Evolutionary conservation across 30 jellyfish, hydroid and myxozoan genomes (phyloP), one percentile per base, ranked within the genome.

Genomic region (Chrysaora quinquecirrha): DNA sequence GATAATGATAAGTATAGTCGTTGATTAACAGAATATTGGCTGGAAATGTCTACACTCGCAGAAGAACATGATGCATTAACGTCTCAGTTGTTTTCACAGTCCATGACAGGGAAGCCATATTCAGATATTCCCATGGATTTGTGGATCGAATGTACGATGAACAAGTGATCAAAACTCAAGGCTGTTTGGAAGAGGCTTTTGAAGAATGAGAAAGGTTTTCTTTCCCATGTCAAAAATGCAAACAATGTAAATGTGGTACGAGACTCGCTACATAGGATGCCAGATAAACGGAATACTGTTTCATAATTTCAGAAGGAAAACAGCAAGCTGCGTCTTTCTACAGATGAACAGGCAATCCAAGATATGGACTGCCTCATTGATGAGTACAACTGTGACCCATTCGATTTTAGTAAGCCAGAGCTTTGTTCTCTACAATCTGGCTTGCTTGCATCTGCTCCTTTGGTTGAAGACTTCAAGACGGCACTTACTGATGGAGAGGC

Each of bases 91-190:
- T 70, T 70, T 70, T 75, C 82, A 9, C 65, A 70, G 82, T 70
- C 82, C 24, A 70, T 70, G 65, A 70, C 82, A 32, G 82, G 82
- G 24, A 70, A 70, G 82, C 82, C 82, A 29, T 70, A 70, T 32
- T 31, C 82, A 6, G 75, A 22, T 32, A 3, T 70, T 29, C 65
- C 63, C 11, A 75, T 70, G 65, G 82, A 70, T 33, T 32, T 70
- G 6, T 70, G 82, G 82, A 70, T 70, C 66, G 28, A 35, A 70
- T 27, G 75, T 9, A 22, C 38, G 66, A 34, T 70, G 82, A 34
- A 30, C 67, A 35, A 70, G 30, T 10, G 82, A 32, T 70, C 64
- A 29, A 70, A 70, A 70, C 58, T 70, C 24, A 70, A 70, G 30
- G 82, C 73, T n/a, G 82, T 24, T 12, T 70, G 82, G 66, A 70